These are phyloP conservation scores for Erebia epiphron DNA, from an alignment of 2,888 invertebrate genomes.

Conservation along the genomic window DNA sequence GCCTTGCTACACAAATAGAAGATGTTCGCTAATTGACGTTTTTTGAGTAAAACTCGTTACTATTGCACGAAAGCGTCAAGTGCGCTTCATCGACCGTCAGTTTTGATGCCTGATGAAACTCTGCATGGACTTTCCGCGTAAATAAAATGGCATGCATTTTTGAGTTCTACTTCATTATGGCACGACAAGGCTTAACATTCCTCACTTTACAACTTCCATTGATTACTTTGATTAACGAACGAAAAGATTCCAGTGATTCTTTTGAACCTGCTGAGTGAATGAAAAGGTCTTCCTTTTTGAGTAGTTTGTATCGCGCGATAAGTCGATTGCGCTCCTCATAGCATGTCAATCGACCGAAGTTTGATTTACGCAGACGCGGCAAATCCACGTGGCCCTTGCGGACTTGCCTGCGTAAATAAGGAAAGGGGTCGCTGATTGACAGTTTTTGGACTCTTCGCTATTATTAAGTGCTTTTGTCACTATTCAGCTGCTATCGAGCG, in stretches of 20 bases:
- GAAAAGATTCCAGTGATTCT: background rate
- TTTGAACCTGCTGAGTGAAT: background rate
- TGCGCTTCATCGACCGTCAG: conserved; percentile 1
- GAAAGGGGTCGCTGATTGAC: conserved; percentile 41
- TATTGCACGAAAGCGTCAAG: conserved; percentile 12
- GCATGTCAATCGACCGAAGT: too few species aligned
- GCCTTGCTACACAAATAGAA: conserved; percentile 67
- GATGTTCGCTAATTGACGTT: conserved; percentile 63
- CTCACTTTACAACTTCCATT: background rate
- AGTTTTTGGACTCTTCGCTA: conserved; percentile 62
- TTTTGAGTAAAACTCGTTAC: conserved; percentile 12
- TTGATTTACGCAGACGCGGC: too few species aligned
- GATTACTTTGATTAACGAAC: background rate
- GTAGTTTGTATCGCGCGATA: background rate
- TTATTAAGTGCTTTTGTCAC: conserved; percentile 49
- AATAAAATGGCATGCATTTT: conserved; percentile 52
- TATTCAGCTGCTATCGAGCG: conserved; percentile 46
- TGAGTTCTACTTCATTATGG: conserved; percentile 65
- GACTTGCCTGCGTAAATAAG: too few species aligned
- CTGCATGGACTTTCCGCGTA: background rate
- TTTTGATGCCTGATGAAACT: conserved; percentile 5
- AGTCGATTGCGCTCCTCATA: too few species aligned
- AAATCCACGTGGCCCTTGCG: too few species aligned
- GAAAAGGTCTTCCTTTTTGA: background rate
- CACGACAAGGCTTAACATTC: background rate